These are phyloP conservation scores for Clarias macrocephalus DNA, from an alignment of 2,113 vertebrate genomes.

Conservation along the genomic window DNA sequence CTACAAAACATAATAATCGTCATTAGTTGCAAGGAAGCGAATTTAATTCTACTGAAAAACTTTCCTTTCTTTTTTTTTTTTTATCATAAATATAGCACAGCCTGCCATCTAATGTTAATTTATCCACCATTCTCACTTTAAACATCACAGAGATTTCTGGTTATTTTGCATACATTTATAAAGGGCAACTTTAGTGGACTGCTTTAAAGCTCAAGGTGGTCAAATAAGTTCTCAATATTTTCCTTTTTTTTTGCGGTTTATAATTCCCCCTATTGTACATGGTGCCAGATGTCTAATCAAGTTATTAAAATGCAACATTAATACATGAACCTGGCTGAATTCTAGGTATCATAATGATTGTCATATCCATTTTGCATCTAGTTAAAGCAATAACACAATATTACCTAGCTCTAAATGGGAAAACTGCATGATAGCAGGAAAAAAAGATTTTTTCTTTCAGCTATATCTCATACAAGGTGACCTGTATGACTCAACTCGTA, in stretches of 20 bases:
- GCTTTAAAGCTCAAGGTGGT: not conserved
- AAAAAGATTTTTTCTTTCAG: not conserved
- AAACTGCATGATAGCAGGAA: not conserved
- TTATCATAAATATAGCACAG: not conserved
- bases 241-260: not conserved
- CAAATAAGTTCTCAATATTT: not conserved
- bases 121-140: not conserved
- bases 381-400: not conserved
- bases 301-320: not conserved
- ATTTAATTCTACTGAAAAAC: not conserved
- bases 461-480: not conserved
- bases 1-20: slow-evolving; percentile 7
- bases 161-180: not conserved
- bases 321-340: not conserved
- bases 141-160: not conserved
- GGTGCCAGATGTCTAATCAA: not conserved
- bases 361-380: not conserved
- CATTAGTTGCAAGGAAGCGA: not conserved
- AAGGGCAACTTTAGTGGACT: not conserved
- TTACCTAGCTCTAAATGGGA: not conserved
- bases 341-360: not conserved
- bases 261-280: not conserved
- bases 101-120: not conserved
- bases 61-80: not conserved
- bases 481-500: not conserved